Percentiles rank a stretch among this genome's conserved stretches.
Conservation (phyloP, 1,140 invertebrate genomes). For the Caenorhabditis briggsae region DNA sequence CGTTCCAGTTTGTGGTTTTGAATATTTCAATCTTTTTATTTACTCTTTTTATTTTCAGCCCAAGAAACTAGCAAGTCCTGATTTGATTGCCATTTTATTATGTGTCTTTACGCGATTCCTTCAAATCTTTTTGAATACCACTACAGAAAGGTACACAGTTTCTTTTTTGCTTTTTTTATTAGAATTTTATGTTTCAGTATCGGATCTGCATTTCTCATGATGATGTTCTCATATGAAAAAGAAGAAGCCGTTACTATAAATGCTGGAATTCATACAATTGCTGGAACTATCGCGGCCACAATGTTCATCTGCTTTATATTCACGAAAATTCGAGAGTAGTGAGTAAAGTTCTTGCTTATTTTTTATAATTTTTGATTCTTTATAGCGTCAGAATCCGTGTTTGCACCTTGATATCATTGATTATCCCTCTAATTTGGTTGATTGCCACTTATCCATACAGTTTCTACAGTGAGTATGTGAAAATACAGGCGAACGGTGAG, state of each 20-base stretch:
- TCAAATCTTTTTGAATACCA: conserved; percentile 64
- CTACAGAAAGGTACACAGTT: conserved; percentile 64
- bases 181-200: conserved; percentile 60
- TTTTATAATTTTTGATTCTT: neutral
- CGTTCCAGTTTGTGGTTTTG: neutral
- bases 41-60: neutral
- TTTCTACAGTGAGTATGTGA: conserved; percentile 60
- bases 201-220: conserved; percentile 65
- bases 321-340: conserved; percentile 55
- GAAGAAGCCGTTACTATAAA: conserved; percentile 56
- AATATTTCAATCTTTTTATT: neutral
- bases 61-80: conserved; percentile 20
- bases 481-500: neutral
- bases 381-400: neutral
- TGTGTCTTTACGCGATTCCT: conserved; percentile 64
- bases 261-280: conserved; percentile 56
- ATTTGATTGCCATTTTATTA: conserved; percentile 61
- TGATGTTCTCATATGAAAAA: conserved; percentile 62
- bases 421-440: conserved; percentile 51
- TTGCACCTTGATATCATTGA: conserved; percentile 47
- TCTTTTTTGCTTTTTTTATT: no score
- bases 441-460: conserved; percentile 67
- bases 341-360: neutral
- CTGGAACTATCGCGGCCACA: conserved; percentile 43
- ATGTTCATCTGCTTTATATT: conserved; percentile 65